A percentile compares a stretch with the other conserved stretches of the same genome.
Conservation (phyloP, 2,888 invertebrate species). For the Bembecia ichneumoniformis region DNA sequence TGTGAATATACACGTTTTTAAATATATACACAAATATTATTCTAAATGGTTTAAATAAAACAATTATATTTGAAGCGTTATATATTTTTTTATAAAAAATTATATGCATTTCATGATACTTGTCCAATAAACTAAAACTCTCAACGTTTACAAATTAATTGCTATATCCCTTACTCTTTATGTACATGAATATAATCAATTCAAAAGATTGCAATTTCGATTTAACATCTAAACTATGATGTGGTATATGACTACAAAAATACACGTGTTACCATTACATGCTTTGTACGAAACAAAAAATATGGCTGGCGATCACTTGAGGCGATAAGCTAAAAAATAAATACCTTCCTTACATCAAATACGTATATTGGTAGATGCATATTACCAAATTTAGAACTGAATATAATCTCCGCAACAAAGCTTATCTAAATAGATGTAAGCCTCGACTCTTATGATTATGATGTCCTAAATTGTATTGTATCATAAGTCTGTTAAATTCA, state of each 20-base stretch:
- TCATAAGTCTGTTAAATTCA: too few relatives aligned
- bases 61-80: slow-evolving; percentile 43
- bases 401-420: too few relatives aligned
- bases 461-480: too few relatives aligned
- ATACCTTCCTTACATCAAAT: not conserved
- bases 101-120: slow-evolving; percentile 59
- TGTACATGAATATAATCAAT: slow-evolving; percentile 12
- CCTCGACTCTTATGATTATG: too few relatives aligned
- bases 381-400: too few relatives aligned
- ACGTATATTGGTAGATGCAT: too few relatives aligned
- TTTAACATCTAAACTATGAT: not conserved
- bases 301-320: slow-evolving; percentile 54
- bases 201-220: slow-evolving; percentile 15
- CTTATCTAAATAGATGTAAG: too few relatives aligned
- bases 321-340: slow-evolving; percentile 20
- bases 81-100: slow-evolving; percentile 63
- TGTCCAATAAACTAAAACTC: slow-evolving; percentile 38
- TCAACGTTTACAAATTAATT: slow-evolving; percentile 18
- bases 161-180: slow-evolving; percentile 28
- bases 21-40: too few relatives aligned
- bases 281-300: slow-evolving; percentile 46
- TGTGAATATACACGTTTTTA: too few relatives aligned
- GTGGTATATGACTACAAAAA: slow-evolving; percentile 22
- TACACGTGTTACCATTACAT: slow-evolving; percentile 43
- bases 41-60: slow-evolving; percentile 34